phyloP scores from a whole-genome alignment of 2,113 vertebrate genomes.

The Tetrax tetrax region DNA sequence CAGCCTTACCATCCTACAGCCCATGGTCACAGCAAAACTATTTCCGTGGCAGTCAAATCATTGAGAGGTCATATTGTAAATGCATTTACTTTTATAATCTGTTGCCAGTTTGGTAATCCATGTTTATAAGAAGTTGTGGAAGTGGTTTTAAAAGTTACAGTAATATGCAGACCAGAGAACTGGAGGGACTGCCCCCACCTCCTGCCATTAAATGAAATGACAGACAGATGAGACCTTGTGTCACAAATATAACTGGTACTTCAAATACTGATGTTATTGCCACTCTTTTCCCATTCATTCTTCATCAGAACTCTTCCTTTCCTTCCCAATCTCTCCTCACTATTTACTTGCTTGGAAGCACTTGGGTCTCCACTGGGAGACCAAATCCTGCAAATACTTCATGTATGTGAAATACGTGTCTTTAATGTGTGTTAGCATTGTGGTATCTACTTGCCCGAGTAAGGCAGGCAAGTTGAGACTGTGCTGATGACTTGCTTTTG shows the following conservation, averaged over 20 bases:
- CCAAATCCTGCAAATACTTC: background rate
- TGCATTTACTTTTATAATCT: constrained; percentile 64
- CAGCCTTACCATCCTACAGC: constrained; percentile 24
- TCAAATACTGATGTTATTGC: background rate
- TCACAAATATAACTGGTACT: background rate
- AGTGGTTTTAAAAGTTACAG: constrained; percentile 69
- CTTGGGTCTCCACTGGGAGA: background rate
- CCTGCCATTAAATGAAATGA: constrained; percentile 31
- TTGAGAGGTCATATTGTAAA: constrained; percentile 72
- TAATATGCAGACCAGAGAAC: constrained; percentile 58
- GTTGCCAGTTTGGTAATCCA: constrained; percentile 61
- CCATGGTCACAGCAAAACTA: constrained; percentile 49
- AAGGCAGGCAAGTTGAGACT: background rate
- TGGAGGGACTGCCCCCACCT: background rate
- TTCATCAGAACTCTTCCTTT: background rate
- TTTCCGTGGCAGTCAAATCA: constrained; percentile 67
- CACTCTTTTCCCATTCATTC: background rate
- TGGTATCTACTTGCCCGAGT: background rate
- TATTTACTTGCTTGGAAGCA: background rate
- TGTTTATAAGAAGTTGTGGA: constrained; percentile 66
- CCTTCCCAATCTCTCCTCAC: background rate
- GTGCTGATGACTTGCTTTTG: background rate
- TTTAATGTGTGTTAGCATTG: background rate
- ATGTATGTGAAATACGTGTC: background rate
- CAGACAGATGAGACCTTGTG: background rate